Base-by-base conservation (phyloP, 2,888 invertebrate species). In the Drosophila birchii region DNA sequence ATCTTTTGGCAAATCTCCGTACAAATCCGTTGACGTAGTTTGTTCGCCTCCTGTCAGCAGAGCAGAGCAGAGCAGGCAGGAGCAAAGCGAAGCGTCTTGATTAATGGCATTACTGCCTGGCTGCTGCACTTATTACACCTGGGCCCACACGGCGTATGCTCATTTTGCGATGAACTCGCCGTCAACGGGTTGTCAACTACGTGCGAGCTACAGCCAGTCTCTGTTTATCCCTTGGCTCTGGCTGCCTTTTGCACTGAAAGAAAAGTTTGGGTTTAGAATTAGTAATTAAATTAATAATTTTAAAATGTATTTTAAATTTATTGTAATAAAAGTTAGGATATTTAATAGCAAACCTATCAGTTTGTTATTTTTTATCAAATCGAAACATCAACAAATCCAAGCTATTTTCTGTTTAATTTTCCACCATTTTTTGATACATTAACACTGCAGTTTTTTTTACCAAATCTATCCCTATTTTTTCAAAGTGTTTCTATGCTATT, bases 81-180 rank as follows among this genome's bases (percentile, higher is more conserved):
- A n/a, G 26, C 29, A 29, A n/a, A 26, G 45, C 3, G 47, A 44
- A 49, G 63, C 62, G 55, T 45, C 66, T 73, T 84, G 84, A 87
- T 87, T 85, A 85, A 84, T 84, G 79, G 66, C 55, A 58, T 72
- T 56, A 59, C 49, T 36, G 63, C 39, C 67, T 53, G 5, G 9
- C 51, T 45, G 38, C 32, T 47, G 47, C 34, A 60, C 57, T 61
- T 58, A 49, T 45, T 36, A 38, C 41, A 32, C 36, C 53, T 44
- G 44, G 68, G 62, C 68, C 62, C 76, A 47, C 64, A 58, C 63
- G 70, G 47, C 76, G 76, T 79, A 79, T 86, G 63, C 75, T 71
- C 71, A 62, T 75, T 84, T 59, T 53, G 44, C 26, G 62, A 54
- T 43, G 36, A 26, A 56, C 64, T 53, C 64, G 43, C 55, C 68